These are phyloP conservation scores for Sparidentex hasta DNA, from an alignment of 2,797 vertebrate genomes.

Conservation along the genomic window DNA sequence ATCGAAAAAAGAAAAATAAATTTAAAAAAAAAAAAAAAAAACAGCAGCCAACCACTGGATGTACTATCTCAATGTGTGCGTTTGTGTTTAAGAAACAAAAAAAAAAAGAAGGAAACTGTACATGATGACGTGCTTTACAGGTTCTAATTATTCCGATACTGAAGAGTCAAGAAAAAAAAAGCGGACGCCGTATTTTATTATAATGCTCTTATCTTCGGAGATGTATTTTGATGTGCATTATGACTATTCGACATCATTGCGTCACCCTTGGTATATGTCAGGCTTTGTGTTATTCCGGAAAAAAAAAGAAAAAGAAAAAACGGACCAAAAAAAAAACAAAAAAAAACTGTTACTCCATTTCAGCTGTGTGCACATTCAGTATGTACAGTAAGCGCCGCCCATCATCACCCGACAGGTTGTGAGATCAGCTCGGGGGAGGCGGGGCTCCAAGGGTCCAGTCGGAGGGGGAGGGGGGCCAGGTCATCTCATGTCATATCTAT, in stretches of 20 bases:
- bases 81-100: conserved; percentile 80
- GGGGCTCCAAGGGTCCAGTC: conserved; percentile 38
- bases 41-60: conserved; percentile 70
- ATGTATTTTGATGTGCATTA: conserved; percentile 88
- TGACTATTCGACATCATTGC: conserved; percentile 79
- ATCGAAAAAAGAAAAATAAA: conserved; percentile 38
- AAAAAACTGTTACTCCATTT: conserved; percentile 61
- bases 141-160: conserved; percentile 82
- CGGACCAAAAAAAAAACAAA: conserved; percentile 48
- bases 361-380: conserved; percentile 67
- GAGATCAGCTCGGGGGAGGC: conserved; percentile 38
- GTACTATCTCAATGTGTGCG: conserved; percentile 78
- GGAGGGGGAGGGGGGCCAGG: conserved; percentile 41
- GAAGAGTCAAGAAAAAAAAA: conserved; percentile 68
- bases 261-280: conserved; percentile 79
- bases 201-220: conserved; percentile 84
- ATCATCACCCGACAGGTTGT: conserved; percentile 34
- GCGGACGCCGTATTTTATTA: conserved; percentile 86
- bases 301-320: conserved; percentile 32
- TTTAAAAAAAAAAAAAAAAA: conserved; percentile 28
- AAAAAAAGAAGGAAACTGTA: conserved; percentile 68
- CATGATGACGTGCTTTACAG: conserved; percentile 83
- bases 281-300: conserved; percentile 80
- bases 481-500: conserved; percentile 63
- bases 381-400: conserved; percentile 66